These are phyloP conservation scores for Rhaphigaster nebulosa DNA, from an alignment of 2,888 invertebrate species.

Conservation along the genomic window DNA sequence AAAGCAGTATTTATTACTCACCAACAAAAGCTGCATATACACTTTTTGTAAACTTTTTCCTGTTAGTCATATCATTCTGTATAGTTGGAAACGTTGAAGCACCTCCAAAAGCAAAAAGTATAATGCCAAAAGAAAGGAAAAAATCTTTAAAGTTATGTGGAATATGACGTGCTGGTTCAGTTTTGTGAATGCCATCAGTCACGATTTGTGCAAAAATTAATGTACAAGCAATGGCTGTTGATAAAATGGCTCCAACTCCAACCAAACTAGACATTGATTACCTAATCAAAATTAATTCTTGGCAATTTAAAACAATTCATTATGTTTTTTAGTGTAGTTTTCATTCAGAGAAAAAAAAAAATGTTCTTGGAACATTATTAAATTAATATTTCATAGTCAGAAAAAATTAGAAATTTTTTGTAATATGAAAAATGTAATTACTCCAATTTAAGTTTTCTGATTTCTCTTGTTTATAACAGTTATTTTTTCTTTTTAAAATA, in stretches of 20 bases:
- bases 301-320: conserved; percentile 9
- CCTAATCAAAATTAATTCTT: conserved; percentile 46
- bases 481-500: too few species aligned
- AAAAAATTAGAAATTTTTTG: too few species aligned
- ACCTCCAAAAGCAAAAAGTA: conserved; percentile 81
- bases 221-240: conserved; percentile 75
- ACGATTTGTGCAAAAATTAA: conserved; percentile 76
- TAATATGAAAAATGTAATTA: too few species aligned
- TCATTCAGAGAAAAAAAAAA: not conserved
- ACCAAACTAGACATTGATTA: conserved; percentile 71
- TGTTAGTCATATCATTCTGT: conserved; percentile 82
- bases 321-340: not conserved
- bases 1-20: conserved; percentile 68
- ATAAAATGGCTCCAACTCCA: conserved; percentile 76
- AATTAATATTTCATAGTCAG: too few species aligned
- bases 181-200: conserved; percentile 70
- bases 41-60: conserved; percentile 76
- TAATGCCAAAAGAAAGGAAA: conserved; percentile 79
- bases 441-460: too few species aligned
- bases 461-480: too few species aligned
- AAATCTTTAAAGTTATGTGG: conserved; percentile 76
- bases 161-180: conserved; percentile 70
- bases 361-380: too few species aligned
- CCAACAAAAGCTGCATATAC: conserved; percentile 76
- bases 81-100: conserved; percentile 84